A percentile compares a stretch with the other conserved stretches of the same genome.
phyloP scores from a whole-genome alignment of 2,113 vertebrate genomes.

The Alexandromys fortis region DNA sequence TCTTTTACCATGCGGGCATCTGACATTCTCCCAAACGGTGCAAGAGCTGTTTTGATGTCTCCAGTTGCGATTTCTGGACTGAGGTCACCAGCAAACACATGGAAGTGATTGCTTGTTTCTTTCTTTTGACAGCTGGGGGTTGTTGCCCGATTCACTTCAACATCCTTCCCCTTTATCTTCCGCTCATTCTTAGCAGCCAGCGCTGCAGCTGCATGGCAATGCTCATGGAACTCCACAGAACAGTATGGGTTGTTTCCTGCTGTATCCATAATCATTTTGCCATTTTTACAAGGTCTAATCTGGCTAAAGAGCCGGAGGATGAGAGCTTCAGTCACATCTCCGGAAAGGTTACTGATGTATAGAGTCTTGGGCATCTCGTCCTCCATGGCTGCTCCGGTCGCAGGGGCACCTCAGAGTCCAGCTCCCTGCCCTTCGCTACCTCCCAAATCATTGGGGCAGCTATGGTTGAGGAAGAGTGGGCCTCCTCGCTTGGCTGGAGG shows the following conservation, averaged over 20 bases:
- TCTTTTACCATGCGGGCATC: too few relatives aligned
- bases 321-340: conserved; percentile 97
- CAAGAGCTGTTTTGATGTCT: conserved; percentile 98
- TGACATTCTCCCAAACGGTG: conserved; percentile 98
- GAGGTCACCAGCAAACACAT: conserved; percentile 99
- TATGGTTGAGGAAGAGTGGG: conserved; percentile 58
- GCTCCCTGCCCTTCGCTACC: conserved; percentile 77
- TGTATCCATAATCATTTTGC: conserved; percentile 99
- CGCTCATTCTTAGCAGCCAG: conserved; percentile 98
- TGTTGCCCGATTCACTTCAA: too few relatives aligned
- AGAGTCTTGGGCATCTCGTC: conserved; percentile 96
- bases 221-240: conserved; percentile 99
- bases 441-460: conserved; percentile 67
- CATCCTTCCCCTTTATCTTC: conserved; percentile 99
- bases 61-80: conserved; percentile 99
- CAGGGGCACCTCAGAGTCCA: conserved; percentile 76
- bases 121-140: too few relatives aligned
- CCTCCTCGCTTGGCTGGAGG: conserved; percentile 18
- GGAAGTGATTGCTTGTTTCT: conserved; percentile 91
- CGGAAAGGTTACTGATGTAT: conserved; percentile 98
- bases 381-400: conserved; percentile 88
- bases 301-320: conserved; percentile 99
- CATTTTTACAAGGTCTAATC: conserved; percentile 99
- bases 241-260: conserved; percentile 98
- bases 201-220: conserved; percentile 96